Evolutionary conservation across 2,113 vertebrate genomes (phyloP), one percentile per base, ranked within the genome.

Genomic region (Myrmophylax atrothorax): DNA sequence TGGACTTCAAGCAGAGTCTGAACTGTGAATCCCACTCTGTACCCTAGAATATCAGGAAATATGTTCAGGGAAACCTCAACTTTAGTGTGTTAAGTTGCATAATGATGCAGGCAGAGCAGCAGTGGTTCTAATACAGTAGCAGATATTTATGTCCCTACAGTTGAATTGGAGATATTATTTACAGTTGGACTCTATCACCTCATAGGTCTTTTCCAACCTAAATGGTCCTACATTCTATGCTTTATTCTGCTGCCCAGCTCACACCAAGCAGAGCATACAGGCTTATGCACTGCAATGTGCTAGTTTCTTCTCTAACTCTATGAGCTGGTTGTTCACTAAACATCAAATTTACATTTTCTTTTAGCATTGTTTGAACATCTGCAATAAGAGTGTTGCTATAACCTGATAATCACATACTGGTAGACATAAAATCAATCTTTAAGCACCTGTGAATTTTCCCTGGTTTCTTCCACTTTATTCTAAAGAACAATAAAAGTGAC

Each of bases 121-220:
- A 49, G 24, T 8, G 62, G 12, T 12, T 76, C 10, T 28, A 44
- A 47, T 3, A 20, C 2, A 8, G 14, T 11, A 49, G 33, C 17
- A 86, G 40, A 18, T 46, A 38, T 58, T 84, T 67, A 16, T 24
- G 15, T 53, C 25, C 28, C 67, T 53, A 3, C 13, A 44, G 8
- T 29, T 63, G 52, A 87, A 7, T 47, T 68, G 46, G 24, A 42
- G 22, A 5, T 66, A 18, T 83, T 8, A 53, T 25, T 70, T 52
- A 37, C 2, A 0, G 2, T 20, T 66, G 24, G 8, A 50, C 15
- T 52, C 0, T 0, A 28, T 25, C 12, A 77, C 3, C 14, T 46
- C 55, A 28, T 16, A 77, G 20, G 24, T 73, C 23, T 68, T 80
- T 82, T 38, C 58, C n/a, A 38, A 23, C 6, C 14, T 47, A 63